Conservation (phyloP, 2,113 vertebrate species). For the Varanus komodoensis region DNA sequence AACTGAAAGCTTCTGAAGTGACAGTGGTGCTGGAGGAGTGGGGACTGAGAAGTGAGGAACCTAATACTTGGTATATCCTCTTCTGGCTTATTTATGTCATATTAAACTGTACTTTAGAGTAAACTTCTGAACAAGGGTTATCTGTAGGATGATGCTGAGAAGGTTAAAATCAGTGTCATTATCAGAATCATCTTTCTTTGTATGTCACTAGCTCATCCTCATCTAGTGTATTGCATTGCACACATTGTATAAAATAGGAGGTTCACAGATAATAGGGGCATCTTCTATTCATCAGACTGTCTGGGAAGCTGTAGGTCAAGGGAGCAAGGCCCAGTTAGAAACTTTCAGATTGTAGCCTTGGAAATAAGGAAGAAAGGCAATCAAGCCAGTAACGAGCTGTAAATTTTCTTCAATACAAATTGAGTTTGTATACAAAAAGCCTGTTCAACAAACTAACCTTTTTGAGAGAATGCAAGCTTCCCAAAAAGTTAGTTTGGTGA, state of each 20-base stretch:
- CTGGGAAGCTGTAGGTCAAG: background rate
- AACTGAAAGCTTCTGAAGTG: background rate
- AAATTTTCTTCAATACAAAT: too few relatives aligned
- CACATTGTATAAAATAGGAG: background rate
- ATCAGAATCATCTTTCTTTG: background rate
- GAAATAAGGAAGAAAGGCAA: too few relatives aligned
- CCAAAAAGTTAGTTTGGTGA: too few relatives aligned
- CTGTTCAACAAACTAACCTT: too few relatives aligned
- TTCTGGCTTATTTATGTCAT: background rate
- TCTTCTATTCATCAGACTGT: background rate
- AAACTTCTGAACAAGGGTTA: background rate
- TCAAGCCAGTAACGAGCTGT: too few relatives aligned
- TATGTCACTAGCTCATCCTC: background rate
- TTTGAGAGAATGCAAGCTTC: too few relatives aligned
- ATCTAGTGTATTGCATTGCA: background rate
- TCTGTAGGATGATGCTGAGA: background rate
- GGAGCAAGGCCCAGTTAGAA: too few relatives aligned
- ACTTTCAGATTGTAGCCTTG: too few relatives aligned
- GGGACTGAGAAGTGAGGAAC: background rate
- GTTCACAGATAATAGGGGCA: background rate
- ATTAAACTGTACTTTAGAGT: background rate
- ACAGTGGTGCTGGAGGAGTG: background rate
- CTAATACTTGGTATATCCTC: too few relatives aligned
- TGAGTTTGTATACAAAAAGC: too few relatives aligned
- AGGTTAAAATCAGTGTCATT: background rate